Evolutionary conservation across 64 coral and sea anemone species (phyloP).

Genomic region (Montipora sp.): DNA sequence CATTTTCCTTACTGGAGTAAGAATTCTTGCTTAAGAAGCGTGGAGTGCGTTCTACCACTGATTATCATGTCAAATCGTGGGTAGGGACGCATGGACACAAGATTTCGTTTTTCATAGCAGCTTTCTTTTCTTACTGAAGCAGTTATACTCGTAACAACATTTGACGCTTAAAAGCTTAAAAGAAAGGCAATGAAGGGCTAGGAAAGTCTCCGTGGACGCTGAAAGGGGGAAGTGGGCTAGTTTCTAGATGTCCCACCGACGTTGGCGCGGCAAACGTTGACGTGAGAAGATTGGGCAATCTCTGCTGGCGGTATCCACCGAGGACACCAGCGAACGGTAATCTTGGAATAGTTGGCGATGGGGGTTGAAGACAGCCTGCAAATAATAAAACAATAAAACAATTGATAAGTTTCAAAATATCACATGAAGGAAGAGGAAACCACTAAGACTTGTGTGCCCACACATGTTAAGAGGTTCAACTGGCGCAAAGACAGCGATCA

Average conservation of each 20-base stretch:
- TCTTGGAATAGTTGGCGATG: slow-evolving; percentile 34
- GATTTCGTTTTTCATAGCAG: too few species aligned
- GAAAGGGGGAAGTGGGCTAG: neutral
- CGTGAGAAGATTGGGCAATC: slow-evolving; percentile 4
- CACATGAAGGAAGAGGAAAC: neutral
- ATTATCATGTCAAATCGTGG: too few species aligned
- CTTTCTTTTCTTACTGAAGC: too few species aligned
- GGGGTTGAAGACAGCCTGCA: slow-evolving; percentile 12
- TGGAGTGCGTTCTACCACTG: too few species aligned
- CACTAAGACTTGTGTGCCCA: neutral
- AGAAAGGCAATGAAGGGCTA: slow-evolving; percentile 27
- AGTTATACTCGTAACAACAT: neutral
- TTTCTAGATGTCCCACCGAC: neutral
- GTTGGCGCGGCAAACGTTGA: slow-evolving; percentile 20
- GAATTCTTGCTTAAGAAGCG: too few species aligned
- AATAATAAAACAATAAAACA: neutral
- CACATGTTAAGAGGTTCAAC: neutral
- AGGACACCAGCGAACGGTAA: slow-evolving; percentile 24
- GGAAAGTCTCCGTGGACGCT: slow-evolving; percentile 24
- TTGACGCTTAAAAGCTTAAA: neutral
- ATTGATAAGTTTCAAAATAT: neutral
- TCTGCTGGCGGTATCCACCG: slow-evolving; percentile 10
- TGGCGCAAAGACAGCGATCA: neutral
- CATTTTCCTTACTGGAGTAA: too few species aligned
- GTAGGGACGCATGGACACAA: too few species aligned